phyloP scores from a whole-genome alignment of 1,140 invertebrate genomes.

The Drosophila guanche region DNA sequence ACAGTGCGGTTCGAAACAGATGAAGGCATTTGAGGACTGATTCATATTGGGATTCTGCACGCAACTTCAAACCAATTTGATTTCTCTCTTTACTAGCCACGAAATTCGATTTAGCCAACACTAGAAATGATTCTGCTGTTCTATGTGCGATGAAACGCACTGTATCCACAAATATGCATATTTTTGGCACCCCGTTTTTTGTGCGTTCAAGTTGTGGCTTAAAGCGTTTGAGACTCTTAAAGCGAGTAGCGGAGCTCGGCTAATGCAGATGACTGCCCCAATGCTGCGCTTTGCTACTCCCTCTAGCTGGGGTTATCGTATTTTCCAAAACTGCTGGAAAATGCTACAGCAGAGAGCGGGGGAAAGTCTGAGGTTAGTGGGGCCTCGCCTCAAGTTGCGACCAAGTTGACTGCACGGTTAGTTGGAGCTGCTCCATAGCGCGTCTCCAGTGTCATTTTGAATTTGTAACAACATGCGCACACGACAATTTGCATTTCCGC shows the following conservation, averaged over 20 bases:
- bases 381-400: slow-evolving; percentile 51
- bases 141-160: not conserved
- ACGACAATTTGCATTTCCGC: slow-evolving; percentile 77
- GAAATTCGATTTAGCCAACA: too few relatives aligned
- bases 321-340: slow-evolving; percentile 10
- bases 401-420: slow-evolving; percentile 62
- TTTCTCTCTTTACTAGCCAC: too few relatives aligned
- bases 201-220: slow-evolving; percentile 24
- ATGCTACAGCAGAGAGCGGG: not conserved
- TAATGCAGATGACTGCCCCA: slow-evolving; percentile 38
- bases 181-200: not conserved
- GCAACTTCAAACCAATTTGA: too few relatives aligned
- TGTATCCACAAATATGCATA: not conserved
- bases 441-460: slow-evolving; percentile 69
- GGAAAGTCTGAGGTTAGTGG: slow-evolving; percentile 12
- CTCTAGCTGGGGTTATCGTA: slow-evolving; percentile 35
- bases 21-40: too few relatives aligned
- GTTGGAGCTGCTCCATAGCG: slow-evolving; percentile 57
- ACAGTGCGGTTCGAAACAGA: not conserved
- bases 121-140: not conserved
- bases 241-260: slow-evolving; percentile 16
- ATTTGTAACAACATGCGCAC: slow-evolving; percentile 79
- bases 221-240: slow-evolving; percentile 37
- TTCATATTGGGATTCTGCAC: not conserved
- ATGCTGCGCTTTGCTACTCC: slow-evolving; percentile 18